phyloP scores from a whole-genome alignment of 2,113 vertebrate genomes.

The Pedetes capensis region DNA sequence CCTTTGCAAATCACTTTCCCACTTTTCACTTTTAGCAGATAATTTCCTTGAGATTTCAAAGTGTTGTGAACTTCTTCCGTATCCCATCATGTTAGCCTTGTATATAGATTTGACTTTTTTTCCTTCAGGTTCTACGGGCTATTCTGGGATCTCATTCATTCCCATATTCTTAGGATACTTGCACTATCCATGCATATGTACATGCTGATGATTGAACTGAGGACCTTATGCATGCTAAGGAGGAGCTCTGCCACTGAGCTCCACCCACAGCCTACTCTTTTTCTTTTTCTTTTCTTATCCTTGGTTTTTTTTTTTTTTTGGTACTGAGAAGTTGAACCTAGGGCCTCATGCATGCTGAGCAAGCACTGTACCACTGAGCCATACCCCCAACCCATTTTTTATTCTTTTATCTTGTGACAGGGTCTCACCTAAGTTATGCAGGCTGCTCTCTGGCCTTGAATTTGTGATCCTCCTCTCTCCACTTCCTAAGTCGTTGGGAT shows the following conservation, averaged over 20 bases:
- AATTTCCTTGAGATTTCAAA: neutral
- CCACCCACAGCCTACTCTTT: too few species aligned
- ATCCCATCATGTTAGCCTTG: neutral
- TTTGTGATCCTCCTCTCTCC: neutral
- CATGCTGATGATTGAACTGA: too few species aligned
- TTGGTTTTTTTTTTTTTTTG: neutral
- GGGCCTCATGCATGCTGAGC: neutral
- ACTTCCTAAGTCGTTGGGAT: too few species aligned
- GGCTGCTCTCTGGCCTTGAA: neutral
- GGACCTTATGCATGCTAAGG: too few species aligned
- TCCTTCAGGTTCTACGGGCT: neutral
- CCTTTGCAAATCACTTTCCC: too few species aligned
- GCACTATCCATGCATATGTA: neutral
- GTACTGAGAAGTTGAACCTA: neutral
- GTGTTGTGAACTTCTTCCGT: neutral
- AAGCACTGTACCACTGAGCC: neutral
- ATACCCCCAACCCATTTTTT: too few species aligned
- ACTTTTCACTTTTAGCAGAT: neutral
- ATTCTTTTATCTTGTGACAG: too few species aligned
- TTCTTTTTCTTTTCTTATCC: neutral
- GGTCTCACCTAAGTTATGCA: too few species aligned
- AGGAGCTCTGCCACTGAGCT: too few species aligned
- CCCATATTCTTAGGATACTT: neutral
- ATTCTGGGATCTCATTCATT: neutral
- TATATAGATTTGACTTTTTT: neutral